Conservation (phyloP, 2,888 invertebrate genomes). For the Luperina testacea region DNA sequence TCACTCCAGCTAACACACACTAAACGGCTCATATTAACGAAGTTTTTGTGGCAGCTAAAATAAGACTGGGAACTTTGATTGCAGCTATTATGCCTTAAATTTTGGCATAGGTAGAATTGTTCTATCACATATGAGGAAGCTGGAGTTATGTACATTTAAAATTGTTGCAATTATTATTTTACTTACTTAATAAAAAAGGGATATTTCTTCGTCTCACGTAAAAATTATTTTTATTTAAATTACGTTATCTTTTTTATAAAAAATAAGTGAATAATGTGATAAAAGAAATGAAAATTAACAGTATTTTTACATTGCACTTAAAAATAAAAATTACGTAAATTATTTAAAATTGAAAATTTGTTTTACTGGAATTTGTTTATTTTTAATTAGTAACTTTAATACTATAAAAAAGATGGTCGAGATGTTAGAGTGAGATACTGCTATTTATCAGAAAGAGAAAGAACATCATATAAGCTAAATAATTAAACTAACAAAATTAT, state of each 20-base stretch:
- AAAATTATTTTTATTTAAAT: background rate
- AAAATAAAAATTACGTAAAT: constrained; percentile 1
- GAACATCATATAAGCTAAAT: background rate
- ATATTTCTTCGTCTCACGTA: background rate
- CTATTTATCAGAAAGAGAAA: background rate
- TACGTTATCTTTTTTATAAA: background rate
- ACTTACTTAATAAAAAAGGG: background rate
- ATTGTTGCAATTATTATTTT: background rate
- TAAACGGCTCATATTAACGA: no score
- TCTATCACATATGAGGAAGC: no score
- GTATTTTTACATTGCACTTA: constrained; percentile 38
- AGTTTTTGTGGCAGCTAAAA: no score
- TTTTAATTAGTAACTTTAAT: background rate
- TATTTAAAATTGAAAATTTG: constrained; percentile 3
- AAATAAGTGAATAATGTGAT: constrained; percentile 38
- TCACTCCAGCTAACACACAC: no score
- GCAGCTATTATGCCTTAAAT: no score
- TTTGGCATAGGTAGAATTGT: no score
- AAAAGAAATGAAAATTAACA: constrained; percentile 21
- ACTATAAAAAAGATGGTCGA: background rate
- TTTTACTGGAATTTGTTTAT: constrained; percentile 15
- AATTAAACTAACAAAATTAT: background rate
- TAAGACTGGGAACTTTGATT: no score
- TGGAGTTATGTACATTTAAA: no score
- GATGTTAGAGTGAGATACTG: background rate